phyloP scores from a whole-genome alignment of 2,113 vertebrate genomes.

The Todiramphus chloris region DNA sequence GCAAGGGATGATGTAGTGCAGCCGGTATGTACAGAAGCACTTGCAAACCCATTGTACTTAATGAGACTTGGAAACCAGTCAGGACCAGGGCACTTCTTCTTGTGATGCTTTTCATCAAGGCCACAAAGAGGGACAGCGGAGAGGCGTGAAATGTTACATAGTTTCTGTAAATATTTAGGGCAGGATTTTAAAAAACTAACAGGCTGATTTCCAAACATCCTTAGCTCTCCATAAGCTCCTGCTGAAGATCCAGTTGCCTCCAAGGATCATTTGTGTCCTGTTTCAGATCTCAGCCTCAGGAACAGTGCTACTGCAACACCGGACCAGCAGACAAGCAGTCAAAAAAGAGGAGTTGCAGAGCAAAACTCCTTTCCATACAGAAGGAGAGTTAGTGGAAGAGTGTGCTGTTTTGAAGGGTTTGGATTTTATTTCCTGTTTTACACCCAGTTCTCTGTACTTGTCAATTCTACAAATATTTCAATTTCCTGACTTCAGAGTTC shows the following conservation, averaged over 20 bases:
- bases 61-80: slow-evolving; percentile 62
- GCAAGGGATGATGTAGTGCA: slow-evolving; percentile 56
- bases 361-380: neutral
- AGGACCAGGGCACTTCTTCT: slow-evolving; percentile 36
- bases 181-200: slow-evolving; percentile 10
- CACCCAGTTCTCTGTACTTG: neutral
- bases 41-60: slow-evolving; percentile 53
- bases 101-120: slow-evolving; percentile 27
- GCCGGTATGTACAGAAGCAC: slow-evolving; percentile 45
- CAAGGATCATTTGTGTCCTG: neutral
- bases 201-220: slow-evolving; percentile 13
- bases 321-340: neutral
- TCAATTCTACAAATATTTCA: slow-evolving; percentile 36
- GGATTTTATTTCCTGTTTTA: slow-evolving; percentile 8
- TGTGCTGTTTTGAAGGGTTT: neutral
- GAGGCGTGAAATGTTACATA: slow-evolving; percentile 31
- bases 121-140: slow-evolving; percentile 8
- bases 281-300: neutral
- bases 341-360: neutral
- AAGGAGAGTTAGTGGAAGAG: neutral
- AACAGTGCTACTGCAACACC: neutral
- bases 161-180: slow-evolving; percentile 54
- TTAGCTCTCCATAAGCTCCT: neutral
- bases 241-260: neutral
- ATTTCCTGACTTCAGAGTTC: slow-evolving; percentile 6